A percentile compares a stretch with the other conserved stretches of the same genome.
These are phyloP conservation scores for Capitella teleta DNA, from an alignment of 1,140 invertebrate genomes.

Conservation along the genomic window DNA sequence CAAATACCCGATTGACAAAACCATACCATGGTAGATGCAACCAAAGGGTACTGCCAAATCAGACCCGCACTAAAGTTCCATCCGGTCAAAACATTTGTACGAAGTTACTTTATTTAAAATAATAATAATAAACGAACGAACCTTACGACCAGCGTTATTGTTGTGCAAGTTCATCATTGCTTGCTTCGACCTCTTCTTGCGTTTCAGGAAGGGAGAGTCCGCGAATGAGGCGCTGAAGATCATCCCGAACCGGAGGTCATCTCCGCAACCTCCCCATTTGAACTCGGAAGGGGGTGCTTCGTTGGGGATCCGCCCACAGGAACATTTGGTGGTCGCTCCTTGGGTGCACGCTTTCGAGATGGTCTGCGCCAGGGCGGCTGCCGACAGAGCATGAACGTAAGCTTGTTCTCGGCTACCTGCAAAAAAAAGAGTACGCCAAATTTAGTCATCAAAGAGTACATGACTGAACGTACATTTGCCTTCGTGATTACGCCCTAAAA, in stretches of 20 bases:
- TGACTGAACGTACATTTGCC: too few species aligned
- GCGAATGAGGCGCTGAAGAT: conserved; percentile 9
- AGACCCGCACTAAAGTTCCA: too few species aligned
- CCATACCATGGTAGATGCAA: too few species aligned
- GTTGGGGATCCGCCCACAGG: conserved; percentile 52
- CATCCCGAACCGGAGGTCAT: conserved; percentile 40
- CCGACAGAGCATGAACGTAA: conserved; percentile 58
- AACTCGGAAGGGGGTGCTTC: conserved; percentile 49
- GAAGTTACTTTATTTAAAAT: too few species aligned
- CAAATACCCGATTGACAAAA: too few species aligned
- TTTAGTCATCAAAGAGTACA: too few species aligned
- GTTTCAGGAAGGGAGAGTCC: neutral
- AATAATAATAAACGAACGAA: too few species aligned
- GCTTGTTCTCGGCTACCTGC: conserved; percentile 65
- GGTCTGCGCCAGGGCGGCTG: conserved; percentile 58
- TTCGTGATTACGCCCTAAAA: too few species aligned
- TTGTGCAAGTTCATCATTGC: conserved; percentile 47
- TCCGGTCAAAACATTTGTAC: too few species aligned
- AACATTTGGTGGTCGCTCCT: conserved; percentile 54
- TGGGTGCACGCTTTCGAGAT: conserved; percentile 58
- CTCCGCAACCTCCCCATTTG: conserved; percentile 61
- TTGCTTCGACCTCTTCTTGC: conserved; percentile 11
- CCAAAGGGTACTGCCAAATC: too few species aligned
- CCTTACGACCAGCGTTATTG: conserved; percentile 46
- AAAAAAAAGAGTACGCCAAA: conserved; percentile 8